Conservation (phyloP, 2,888 invertebrate genomes). For the Nephrocerus scutellatus region DNA sequence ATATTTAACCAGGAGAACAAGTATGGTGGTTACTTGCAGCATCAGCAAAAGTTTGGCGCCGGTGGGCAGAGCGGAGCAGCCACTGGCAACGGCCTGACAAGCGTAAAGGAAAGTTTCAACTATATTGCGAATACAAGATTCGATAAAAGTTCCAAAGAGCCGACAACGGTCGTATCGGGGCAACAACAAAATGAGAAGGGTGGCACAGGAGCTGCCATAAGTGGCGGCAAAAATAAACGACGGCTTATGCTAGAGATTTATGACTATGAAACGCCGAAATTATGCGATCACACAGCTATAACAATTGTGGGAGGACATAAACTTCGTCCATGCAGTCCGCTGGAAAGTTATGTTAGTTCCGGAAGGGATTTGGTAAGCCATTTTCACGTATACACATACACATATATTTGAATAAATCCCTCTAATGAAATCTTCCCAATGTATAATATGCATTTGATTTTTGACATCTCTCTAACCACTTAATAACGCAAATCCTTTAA, state of each 20-base stretch:
- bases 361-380: conserved; percentile 47
- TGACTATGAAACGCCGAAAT: conserved; percentile 65
- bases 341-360: conserved; percentile 71
- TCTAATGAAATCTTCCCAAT: too few relatives aligned
- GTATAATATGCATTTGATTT: too few relatives aligned
- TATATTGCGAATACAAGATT: conserved; percentile 35
- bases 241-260: conserved; percentile 63
- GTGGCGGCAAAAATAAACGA: conserved; percentile 43
- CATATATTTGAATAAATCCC: too few relatives aligned
- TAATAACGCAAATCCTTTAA: conserved; percentile 24
- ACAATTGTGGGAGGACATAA: conserved; percentile 40
- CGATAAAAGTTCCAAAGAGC: conserved; percentile 21
- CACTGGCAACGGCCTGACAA: conserved; percentile 29
- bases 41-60: conserved; percentile 27
- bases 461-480: conserved; percentile 22
- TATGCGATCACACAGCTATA: conserved; percentile 74
- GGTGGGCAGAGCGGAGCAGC: conserved; percentile 23
- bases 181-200: too few relatives aligned
- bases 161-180: too few relatives aligned
- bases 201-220: conserved; percentile 20
- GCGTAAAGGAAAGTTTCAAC: conserved; percentile 45
- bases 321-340: conserved; percentile 66
- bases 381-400: too few relatives aligned
- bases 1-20: conserved; percentile 48
- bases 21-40: conserved; percentile 45